Base-by-base conservation (phyloP, 35 echinoderm and acorn worm species). In the Hemicentrotus pulcherrimus region DNA sequence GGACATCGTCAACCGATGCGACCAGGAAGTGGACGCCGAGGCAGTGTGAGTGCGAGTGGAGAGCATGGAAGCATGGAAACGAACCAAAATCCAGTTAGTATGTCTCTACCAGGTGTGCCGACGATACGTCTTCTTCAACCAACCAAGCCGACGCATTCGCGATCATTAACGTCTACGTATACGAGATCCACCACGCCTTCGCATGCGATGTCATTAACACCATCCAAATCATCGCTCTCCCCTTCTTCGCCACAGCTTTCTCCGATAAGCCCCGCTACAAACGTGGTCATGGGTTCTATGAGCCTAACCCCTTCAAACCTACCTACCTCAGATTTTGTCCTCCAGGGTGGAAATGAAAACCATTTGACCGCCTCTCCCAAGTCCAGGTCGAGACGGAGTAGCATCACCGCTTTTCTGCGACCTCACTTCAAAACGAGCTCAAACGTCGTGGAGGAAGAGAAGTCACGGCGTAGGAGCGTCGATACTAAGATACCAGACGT, bases 331-430 rank as follows among this genome's bases (percentile, higher is more conserved):
- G 48, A 58, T 47, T 93, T 47, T 32, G 91, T 93, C 46, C 58
- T 93, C 91, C 32, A 32, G 19, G 91, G 58, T 8, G 48, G 46
- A 13, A 93, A 93, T 9, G n/a, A 93, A 13, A 93, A 93, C 48
- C 91, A 47, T 22, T 9, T 31, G 16, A 58, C 30, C 24, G 32
- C 86, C 61, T 48, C 94, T 60, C 31, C 88, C 52, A 58, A 46
- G 32, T 6, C 28, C 52, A 95, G 65, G 89, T 59, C 95, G 30
- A 95, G 95, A 92, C 95, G 95, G 22, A 89, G 95, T 31, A 95
- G 95, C 86, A 91, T 95, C 16, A 52, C 55, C 11, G 88, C 95
- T 19, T 91, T 91, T 18, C 58, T 95, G 47, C 87, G 91, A 31
- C 91, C 91, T 31, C 45, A 93, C 91, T 93, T 93, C 46, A 93